Conservation (phyloP, 1,140 invertebrate species). For the Eupristina koningsbergeri region DNA sequence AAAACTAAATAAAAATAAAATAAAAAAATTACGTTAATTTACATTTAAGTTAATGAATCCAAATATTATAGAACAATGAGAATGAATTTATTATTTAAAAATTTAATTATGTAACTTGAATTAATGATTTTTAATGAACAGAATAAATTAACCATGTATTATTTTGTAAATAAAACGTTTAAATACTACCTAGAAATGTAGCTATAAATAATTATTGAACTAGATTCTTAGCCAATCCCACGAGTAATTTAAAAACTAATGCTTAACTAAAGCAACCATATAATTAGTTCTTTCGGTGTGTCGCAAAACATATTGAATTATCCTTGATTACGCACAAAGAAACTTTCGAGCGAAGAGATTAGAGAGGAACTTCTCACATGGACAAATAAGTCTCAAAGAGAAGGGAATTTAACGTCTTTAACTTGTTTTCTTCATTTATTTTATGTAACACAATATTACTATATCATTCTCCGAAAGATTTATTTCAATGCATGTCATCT, state of each 20-base stretch:
- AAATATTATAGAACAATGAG: neutral
- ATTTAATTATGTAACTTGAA: too few species aligned
- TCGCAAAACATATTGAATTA: slow-evolving; percentile 11
- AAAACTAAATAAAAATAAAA: neutral
- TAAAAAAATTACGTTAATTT: neutral
- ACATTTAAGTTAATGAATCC: neutral
- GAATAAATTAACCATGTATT: too few species aligned
- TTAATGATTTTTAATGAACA: too few species aligned
- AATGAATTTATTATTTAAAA: neutral
- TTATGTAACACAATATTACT: neutral
- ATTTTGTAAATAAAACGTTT: neutral
- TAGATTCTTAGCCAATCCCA: neutral
- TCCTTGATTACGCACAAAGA: neutral
- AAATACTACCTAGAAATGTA: neutral
- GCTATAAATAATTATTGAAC: neutral
- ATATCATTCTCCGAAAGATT: neutral
- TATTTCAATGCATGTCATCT: neutral
- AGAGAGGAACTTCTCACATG: neutral
- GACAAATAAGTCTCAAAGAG: neutral
- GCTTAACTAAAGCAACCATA: neutral
- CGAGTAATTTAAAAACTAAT: slow-evolving; percentile 1
- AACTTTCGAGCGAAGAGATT: neutral
- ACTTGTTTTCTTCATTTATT: neutral
- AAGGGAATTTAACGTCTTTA: neutral
- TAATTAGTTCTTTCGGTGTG: neutral